A percentile compares a stretch with the other conserved stretches of the same genome.
Evolutionary conservation across 1,140 invertebrate species (phyloP).

Genomic region (Drosophila lacteicornis): DNA sequence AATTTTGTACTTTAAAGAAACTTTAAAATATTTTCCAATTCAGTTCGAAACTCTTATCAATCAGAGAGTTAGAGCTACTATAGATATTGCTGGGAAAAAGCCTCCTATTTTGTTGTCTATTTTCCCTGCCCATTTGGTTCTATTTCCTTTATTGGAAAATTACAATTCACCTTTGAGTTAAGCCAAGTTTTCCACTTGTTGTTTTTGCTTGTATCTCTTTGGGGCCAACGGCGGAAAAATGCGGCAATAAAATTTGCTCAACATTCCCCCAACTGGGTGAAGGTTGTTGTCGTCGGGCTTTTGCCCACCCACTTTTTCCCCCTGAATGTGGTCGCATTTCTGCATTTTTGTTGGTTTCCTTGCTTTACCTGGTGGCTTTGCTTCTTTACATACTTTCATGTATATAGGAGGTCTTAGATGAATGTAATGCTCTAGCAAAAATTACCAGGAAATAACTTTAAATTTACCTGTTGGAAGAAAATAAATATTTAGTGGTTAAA

Average conservation of each 20-base stretch:
- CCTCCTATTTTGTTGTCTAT: not conserved
- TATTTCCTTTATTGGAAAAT: not conserved
- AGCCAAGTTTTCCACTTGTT: conserved; percentile 35
- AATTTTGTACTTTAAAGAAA: too few relatives aligned
- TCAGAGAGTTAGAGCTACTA: not conserved
- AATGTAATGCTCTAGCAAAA: too few relatives aligned
- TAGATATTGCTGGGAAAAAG: not conserved
- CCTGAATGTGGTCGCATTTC: conserved; percentile 30
- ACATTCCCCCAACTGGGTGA: conserved; percentile 47
- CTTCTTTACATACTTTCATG: not conserved
- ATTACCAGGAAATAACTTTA: too few relatives aligned
- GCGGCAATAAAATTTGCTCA: conserved; percentile 46
- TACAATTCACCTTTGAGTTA: conserved; percentile 23
- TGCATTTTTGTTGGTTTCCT: conserved; percentile 21
- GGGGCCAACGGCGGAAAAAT: conserved; percentile 27
- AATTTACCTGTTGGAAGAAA: too few relatives aligned
- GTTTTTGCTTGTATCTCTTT: conserved; percentile 26
- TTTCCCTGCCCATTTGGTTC: not conserved
- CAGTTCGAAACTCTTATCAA: not conserved
- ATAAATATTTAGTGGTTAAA: too few relatives aligned
- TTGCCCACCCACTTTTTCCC: not conserved
- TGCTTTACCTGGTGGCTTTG: conserved; percentile 12
- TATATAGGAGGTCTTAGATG: too few relatives aligned
- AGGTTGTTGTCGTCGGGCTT: conserved; percentile 30
- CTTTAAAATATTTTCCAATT: too few relatives aligned